These are phyloP conservation scores for Drosophila busckii DNA, from an alignment of 1,140 invertebrate species.

Conservation along the genomic window DNA sequence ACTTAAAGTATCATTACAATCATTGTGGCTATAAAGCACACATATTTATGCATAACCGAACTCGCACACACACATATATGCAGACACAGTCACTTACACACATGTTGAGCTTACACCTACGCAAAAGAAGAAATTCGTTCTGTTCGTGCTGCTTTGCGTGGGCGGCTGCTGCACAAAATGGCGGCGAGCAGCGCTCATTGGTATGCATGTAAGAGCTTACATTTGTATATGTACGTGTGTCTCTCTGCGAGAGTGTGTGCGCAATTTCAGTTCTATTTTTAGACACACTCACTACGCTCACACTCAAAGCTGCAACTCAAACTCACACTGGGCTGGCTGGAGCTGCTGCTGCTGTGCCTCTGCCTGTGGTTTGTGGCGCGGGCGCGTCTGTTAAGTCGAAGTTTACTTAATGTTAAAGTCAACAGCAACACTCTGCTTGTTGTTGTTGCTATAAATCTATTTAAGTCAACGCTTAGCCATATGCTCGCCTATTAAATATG, in stretches of 20 bases:
- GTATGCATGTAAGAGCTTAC: slow-evolving; percentile 41
- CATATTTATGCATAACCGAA: slow-evolving; percentile 8
- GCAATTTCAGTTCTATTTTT: slow-evolving; percentile 75
- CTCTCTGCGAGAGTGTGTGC: slow-evolving; percentile 52
- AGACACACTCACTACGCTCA: no score
- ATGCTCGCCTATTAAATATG: slow-evolving; percentile 39
- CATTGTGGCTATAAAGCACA: slow-evolving; percentile 21
- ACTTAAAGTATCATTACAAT: slow-evolving; percentile 67
- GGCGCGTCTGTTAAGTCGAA: no score
- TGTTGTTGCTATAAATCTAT: slow-evolving; percentile 20
- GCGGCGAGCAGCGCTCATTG: slow-evolving; percentile 65
- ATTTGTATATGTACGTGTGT: slow-evolving; percentile 11
- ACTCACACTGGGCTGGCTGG: slow-evolving; percentile 29
- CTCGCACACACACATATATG: slow-evolving; percentile 12
- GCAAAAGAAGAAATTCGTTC: no score
- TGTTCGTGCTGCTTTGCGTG: no score
- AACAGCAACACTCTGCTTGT: no score
- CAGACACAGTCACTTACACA: slow-evolving; percentile 16
- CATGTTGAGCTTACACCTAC: slow-evolving; percentile 21
- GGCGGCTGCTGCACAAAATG: slow-evolving; percentile 68
- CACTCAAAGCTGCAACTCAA: no score
- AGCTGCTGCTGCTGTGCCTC: not conserved
- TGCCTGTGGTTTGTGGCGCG: no score
- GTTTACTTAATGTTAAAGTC: no score
- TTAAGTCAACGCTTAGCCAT: slow-evolving; percentile 30